Base-by-base conservation (phyloP, 1,140 invertebrate genomes). In the Papilio glaucus region DNA sequence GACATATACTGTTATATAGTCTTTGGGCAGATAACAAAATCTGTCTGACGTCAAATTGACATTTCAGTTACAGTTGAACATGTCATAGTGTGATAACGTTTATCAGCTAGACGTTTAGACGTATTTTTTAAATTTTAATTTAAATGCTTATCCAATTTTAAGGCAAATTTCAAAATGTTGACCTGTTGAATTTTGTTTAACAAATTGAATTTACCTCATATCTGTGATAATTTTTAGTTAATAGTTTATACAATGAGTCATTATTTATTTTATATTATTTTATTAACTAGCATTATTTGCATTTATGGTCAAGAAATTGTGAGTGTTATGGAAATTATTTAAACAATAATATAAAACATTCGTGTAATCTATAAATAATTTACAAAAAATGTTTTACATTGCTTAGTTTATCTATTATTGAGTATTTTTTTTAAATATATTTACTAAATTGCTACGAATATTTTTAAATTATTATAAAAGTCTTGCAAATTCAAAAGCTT, bases 41-140 rank as follows among this genome's bases (percentile, higher is more conserved):
- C 45, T 57, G 21, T 71, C 61, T 72, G 71, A 81, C 74, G 83
- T 82, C 81, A 83, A 77, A 80, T 76, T 79, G 77, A 77, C 76
- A n/a, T n/a, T n/a, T n/a, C n/a, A 80, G 63, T 79, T 74, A 60
- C 76, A 82, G 39, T 75, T 72, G 65, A 71, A 62, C 18, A 53
- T 62, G 49, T 69, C 29, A 71, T 76, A 67, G 53, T 75, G 12
- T 78, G 62, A 80, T 77, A 79, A 72, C 74, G 73, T 80, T 77
- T 80, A 71, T 77, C 38, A 62, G 85, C 85, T 80, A 87, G 9
- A 15, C n/a, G 6, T 62, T 37, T 33, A 37, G 13, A 29, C 13
- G 4, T 15, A 37, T 61, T 29, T 61, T 15, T n/a, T 61, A 61
- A 61, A 33, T 15, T 13, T 60, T 26, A 38, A 62, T 15, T 62